Evolutionary conservation across 1,140 invertebrate genomes (phyloP).

Genomic region (Mycetomoellerius zeteki): DNA sequence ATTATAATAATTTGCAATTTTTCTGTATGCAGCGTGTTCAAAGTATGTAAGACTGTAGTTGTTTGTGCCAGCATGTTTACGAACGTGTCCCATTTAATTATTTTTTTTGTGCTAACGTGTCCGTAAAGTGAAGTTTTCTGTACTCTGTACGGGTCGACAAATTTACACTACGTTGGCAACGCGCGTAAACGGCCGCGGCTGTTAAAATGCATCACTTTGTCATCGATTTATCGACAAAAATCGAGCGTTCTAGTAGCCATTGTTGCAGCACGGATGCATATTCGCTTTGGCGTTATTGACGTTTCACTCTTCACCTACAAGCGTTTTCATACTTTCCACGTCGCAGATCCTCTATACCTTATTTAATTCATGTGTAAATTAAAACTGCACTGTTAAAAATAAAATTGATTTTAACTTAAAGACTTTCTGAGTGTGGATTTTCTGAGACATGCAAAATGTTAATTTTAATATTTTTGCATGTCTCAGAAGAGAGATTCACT

Average conservation of each 20-base stretch:
- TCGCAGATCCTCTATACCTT: conserved; percentile 1
- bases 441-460: not conserved
- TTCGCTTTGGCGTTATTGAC: not conserved
- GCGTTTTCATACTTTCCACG: not conserved
- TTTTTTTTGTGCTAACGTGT: conserved; percentile 1
- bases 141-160: conserved; percentile 28
- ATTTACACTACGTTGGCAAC: conserved; percentile 19
- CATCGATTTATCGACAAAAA: conserved; percentile 66
- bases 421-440: no score
- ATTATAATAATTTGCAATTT: conserved; percentile 1
- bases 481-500: no score
- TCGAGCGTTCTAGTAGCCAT: conserved; percentile 32
- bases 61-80: not conserved
- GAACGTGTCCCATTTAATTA: not conserved
- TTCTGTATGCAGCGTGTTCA: not conserved
- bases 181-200: not conserved
- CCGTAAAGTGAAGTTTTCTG: conserved; percentile 38
- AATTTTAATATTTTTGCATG: no score
- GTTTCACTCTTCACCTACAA: not conserved
- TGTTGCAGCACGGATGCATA: conserved; percentile 14
- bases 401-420: no score
- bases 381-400: not conserved
- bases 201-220: conserved; percentile 56
- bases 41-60: not conserved
- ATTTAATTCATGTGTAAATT: conserved; percentile 24